Conservation (phyloP, 2,113 vertebrate species). For the Danionella cerebrum region DNA sequence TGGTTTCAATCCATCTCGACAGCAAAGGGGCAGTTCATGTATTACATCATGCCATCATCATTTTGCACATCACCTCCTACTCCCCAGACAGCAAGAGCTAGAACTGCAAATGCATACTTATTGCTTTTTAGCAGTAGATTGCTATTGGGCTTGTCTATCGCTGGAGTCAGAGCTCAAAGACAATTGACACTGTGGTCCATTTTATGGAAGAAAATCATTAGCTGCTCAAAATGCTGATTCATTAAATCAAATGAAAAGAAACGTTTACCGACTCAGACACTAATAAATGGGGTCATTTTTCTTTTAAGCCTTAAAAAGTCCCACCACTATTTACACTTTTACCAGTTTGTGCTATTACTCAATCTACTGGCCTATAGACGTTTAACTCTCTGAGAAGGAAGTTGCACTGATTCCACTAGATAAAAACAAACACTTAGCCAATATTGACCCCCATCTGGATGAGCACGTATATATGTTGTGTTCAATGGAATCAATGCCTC, state of each 20-base stretch:
- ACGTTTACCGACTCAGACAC: too few relatives aligned
- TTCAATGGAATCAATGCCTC: conserved; percentile 12
- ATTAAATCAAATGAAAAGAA: too few relatives aligned
- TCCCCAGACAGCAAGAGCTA: background rate
- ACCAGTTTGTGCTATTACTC: background rate
- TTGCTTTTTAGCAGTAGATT: conserved; percentile 2
- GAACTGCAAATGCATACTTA: background rate
- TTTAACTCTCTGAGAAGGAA: background rate
- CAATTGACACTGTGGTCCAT: background rate
- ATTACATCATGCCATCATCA: conserved; percentile 4
- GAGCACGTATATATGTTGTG: conserved; percentile 23
- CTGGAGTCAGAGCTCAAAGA: background rate
- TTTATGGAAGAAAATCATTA: background rate
- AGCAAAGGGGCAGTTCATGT: background rate
- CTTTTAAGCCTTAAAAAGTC: too few relatives aligned
- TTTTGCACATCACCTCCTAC: background rate
- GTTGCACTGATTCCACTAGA: conserved; percentile 17
- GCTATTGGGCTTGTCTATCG: background rate
- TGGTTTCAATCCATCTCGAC: background rate
- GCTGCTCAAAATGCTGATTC: too few relatives aligned
- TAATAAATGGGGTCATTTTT: too few relatives aligned
- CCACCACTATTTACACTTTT: background rate
- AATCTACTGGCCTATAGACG: background rate
- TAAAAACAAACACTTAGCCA: conserved; percentile 35
- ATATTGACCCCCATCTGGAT: conserved; percentile 17